phyloP scores from a whole-genome alignment of 1,140 invertebrate genomes.

The Pomphorhynchus laevis region DNA sequence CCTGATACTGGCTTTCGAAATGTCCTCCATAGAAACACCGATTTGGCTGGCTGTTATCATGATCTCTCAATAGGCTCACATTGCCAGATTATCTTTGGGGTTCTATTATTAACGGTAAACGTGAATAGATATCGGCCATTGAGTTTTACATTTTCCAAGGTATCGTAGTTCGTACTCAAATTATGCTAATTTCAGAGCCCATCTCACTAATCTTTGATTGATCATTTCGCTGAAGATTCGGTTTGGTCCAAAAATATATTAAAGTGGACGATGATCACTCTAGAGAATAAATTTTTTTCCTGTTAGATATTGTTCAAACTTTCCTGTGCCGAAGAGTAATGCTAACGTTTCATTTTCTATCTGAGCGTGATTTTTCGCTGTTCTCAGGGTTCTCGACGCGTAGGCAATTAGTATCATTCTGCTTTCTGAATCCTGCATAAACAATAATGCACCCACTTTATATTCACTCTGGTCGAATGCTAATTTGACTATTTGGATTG shows the following conservation, averaged over 20 bases:
- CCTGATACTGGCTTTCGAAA: neutral
- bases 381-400: slow-evolving; percentile 10
- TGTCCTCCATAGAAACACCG: neutral
- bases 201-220: slow-evolving; percentile 4
- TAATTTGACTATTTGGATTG: no score
- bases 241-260: neutral
- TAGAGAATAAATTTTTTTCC: slow-evolving; percentile 11
- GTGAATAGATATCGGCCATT: slow-evolving; percentile 13
- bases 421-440: no score
- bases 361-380: neutral
- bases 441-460: no score
- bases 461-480: no score
- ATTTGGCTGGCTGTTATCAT: neutral
- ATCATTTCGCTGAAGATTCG: neutral
- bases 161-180: slow-evolving; percentile 12
- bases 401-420: no score
- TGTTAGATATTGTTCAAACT: slow-evolving; percentile 12
- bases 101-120: neutral
- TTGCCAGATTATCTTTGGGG: neutral
- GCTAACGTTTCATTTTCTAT: slow-evolving; percentile 12
- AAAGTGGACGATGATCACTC: slow-evolving; percentile 13
- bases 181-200: slow-evolving; percentile 12
- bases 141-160: slow-evolving; percentile 11
- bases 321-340: slow-evolving; percentile 10
- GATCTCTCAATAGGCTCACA: neutral